Percentiles rank a stretch among this genome's conserved stretches.
phyloP scores from a whole-genome alignment of 2,797 vertebrate genomes.

The Rhabdophis nuchalis region DNA sequence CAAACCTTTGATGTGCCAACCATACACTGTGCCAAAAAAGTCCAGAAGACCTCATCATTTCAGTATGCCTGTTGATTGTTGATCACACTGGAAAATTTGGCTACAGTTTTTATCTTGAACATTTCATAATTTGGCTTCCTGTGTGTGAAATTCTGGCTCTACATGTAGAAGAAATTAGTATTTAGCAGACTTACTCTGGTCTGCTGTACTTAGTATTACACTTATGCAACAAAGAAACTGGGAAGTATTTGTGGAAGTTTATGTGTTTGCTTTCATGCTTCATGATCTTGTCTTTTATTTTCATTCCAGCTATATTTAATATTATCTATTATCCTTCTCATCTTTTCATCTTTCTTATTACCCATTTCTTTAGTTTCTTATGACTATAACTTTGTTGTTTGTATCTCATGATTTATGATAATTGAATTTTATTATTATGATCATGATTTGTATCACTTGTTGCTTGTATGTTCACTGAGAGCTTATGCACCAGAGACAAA shows the following conservation, averaged over 20 bases:
- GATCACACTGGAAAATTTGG: neutral
- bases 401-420: too few species aligned
- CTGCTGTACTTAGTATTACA: neutral
- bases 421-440: too few species aligned
- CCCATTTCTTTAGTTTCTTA: too few species aligned
- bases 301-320: neutral
- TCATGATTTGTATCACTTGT: too few species aligned
- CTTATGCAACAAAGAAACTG: constrained; percentile 3
- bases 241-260: constrained; percentile 6
- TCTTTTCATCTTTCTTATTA: too few species aligned
- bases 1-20: neutral
- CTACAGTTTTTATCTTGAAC: neutral
- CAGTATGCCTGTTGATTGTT: neutral
- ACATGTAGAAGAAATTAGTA: constrained; percentile 14
- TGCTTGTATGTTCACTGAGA: too few species aligned
- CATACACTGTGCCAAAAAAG: neutral
- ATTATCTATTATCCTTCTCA: too few species aligned
- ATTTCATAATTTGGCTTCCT: constrained; percentile 19
- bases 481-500: too few species aligned
- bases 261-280: neutral
- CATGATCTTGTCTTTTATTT: neutral
- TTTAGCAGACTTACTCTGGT: neutral
- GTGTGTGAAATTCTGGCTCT: constrained; percentile 3
- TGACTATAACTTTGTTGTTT: too few species aligned
- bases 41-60: constrained; percentile 11